Conservation (phyloP, 2,888 invertebrate genomes). For the Oligia strigilis region DNA sequence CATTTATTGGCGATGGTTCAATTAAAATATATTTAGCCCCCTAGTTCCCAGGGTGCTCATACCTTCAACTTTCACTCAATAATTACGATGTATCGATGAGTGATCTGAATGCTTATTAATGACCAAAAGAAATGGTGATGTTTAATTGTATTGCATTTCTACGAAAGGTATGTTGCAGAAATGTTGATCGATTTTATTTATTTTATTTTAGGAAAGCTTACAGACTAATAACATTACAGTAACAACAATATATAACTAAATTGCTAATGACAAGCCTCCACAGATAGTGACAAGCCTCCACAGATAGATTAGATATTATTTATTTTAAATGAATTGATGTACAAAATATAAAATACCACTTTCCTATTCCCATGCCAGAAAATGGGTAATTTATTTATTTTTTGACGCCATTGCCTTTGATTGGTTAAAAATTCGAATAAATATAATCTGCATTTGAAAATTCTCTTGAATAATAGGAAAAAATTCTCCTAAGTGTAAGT, state of each 20-base stretch:
- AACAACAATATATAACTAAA: too few relatives aligned
- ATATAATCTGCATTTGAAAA: too few relatives aligned
- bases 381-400: background rate
- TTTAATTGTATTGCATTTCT: background rate
- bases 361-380: slow-evolving; percentile 7
- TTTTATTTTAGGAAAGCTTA: too few relatives aligned
- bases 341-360: background rate
- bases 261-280: too few relatives aligned
- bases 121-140: background rate
- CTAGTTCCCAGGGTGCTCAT: background rate
- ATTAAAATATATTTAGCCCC: background rate
- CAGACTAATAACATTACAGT: too few relatives aligned
- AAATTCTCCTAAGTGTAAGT: background rate
- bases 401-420: background rate
- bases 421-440: background rate
- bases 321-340: background rate
- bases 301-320: too few relatives aligned
- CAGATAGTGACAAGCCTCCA: too few relatives aligned
- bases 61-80: slow-evolving; percentile 27
- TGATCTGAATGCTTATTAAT: slow-evolving; percentile 7
- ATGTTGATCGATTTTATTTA: background rate
- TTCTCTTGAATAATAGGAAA: background rate
- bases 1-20: background rate
- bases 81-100: background rate
- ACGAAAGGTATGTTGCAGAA: background rate